These are phyloP conservation scores for Naso thynnoides DNA, from an alignment of 2,797 vertebrate genomes.

Conservation along the genomic window DNA sequence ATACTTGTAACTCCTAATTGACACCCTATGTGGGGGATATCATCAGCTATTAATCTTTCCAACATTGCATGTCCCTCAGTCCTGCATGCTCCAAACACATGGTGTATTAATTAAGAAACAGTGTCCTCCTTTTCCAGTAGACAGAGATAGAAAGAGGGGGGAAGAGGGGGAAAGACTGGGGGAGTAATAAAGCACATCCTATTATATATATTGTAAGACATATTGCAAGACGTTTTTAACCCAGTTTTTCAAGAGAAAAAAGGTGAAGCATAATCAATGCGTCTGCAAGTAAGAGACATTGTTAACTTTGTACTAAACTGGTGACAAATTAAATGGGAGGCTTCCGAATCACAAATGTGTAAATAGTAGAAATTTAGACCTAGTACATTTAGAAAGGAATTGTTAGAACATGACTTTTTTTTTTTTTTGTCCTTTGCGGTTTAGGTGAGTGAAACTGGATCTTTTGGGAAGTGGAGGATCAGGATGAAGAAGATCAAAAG, in stretches of 20 bases:
- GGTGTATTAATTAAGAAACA: conserved; percentile 70
- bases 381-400: no score
- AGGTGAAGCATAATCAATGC: not conserved
- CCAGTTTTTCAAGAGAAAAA: conserved; percentile 36
- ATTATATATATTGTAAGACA: conserved; percentile 49
- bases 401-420: no score
- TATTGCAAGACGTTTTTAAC: no score
- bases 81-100: conserved; percentile 46
- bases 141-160: conserved; percentile 13
- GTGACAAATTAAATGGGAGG: not conserved
- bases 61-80: conserved; percentile 24
- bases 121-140: conserved; percentile 61
- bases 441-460: no score
- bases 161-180: conserved; percentile 17
- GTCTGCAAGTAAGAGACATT: not conserved
- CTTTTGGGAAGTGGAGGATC: no score
- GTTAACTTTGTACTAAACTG: not conserved
- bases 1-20: conserved; percentile 33
- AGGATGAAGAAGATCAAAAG: no score
- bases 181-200: conserved; percentile 40
- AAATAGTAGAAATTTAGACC: not conserved
- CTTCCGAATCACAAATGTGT: not conserved
- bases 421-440: no score
- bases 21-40: conserved; percentile 26
- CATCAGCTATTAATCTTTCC: conserved; percentile 40